These are phyloP conservation scores for Aplysia californica DNA, from an alignment of 1,140 invertebrate genomes.

Conservation along the genomic window DNA sequence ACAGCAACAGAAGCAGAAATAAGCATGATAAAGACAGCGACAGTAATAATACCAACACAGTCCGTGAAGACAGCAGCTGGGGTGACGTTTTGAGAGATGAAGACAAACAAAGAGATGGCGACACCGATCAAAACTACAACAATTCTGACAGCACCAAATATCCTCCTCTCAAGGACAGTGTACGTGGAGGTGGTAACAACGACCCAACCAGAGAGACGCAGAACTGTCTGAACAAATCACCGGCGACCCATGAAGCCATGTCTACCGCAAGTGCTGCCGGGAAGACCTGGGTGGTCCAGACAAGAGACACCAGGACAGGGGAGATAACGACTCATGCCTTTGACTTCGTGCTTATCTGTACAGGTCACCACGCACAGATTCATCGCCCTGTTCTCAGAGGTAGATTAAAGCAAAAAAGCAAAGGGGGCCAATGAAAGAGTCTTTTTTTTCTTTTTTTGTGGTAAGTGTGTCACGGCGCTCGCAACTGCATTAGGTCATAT, in stretches of 20 bases:
- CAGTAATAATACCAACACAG: no score
- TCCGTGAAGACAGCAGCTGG: no score
- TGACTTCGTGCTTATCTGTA: conserved; percentile 63
- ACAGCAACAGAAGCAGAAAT: no score
- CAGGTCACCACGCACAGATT: conserved; percentile 66
- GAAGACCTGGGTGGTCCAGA: conserved; percentile 53
- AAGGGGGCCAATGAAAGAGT: neutral
- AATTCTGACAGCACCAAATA: no score
- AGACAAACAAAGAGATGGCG: no score
- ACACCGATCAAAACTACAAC: no score
- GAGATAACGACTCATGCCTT: conserved; percentile 45
- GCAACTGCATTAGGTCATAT: no score
- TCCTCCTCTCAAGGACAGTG: neutral
- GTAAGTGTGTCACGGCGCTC: no score
- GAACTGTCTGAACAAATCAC: conserved; percentile 67
- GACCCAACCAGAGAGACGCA: conserved; percentile 65
- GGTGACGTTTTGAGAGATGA: no score
- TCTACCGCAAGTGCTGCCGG: conserved; percentile 53
- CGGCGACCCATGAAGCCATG: conserved; percentile 57
- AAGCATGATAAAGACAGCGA: no score
- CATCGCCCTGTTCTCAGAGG: conserved; percentile 57
- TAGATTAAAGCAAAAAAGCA: neutral
- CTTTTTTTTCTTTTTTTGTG: neutral
- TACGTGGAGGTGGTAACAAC: neutral
- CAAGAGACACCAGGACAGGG: conserved; percentile 28